Base-by-base conservation (phyloP, 1,140 invertebrate genomes). In the Aphidius ervi region DNA sequence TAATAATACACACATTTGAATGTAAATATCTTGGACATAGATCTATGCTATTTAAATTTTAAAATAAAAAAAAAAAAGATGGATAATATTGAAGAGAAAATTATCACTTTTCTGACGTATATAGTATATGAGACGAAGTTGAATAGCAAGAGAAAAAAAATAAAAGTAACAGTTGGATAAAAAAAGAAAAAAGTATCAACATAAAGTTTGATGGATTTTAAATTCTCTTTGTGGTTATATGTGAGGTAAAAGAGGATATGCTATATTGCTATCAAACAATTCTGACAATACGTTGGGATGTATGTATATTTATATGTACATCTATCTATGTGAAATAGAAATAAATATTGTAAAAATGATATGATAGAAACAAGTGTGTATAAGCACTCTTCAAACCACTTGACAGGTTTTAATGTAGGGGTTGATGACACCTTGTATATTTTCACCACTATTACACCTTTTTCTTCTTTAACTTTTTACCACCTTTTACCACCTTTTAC, bases 161-260 rank as follows among this genome's bases (percentile, higher is more conserved):
- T 16, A 16, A 16, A 16, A 16, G 16, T 16, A 16, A 16, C 16
- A 16, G 16, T 16, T 16, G 4, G 2, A 7, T 43, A 7, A 7
- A 7, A 10, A 10, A 43, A 10, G 2, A 8, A 3, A 8, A 2
- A 2, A 2, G 4, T 43, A 43, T 43, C 2, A 43, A 43, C 5
- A 10, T 3, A 43, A 10, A 7, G 42, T 8, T 8, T 7, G 56
- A 47, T 48, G n/a, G 46, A 68, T 67, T 63, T 23, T 58, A 54
- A 59, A 67, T 68, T 68, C 67, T 39, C 66, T 68, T 68, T 67
- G 64, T 61, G 16, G 46, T 59, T 52, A 46, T 60, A 53, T 49
- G 42, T 40, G 16, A 39, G 47, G 31, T 10, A 50, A 37, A 46
- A 61, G 20, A 47, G 10, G 20, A 31, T 49, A 6, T n/a, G n/a